Evolutionary conservation across 2,888 invertebrate genomes (phyloP), one percentile per base, ranked within the genome.

Genomic region (Cacoxenus indagator): DNA sequence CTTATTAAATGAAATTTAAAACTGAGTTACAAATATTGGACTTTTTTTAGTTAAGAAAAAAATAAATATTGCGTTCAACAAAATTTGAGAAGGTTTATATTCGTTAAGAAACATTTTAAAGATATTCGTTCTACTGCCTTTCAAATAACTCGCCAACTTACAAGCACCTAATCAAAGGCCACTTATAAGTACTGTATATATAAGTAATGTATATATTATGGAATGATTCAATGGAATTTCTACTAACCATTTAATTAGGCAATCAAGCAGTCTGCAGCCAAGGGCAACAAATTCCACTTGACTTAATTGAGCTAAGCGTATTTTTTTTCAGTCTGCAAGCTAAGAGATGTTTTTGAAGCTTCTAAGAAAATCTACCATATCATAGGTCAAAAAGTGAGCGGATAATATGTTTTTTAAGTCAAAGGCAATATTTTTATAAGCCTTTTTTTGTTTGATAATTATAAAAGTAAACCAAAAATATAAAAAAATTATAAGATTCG

Each of bases 401-500:
- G 68, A 65, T 70, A n/a, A n/a, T 57, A 45, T 59, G 22, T 48
- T 46, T 51, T 27, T 55, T 24, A 37, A 37, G 37, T 14, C 37
- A 27, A 55, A 55, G 9, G 24, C n/a, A 55, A 27, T 22, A 11
- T 24, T 24, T 55, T 24, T 27, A 24, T 26, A 45, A 14, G 19
- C 29, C 11, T 27, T 48, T 27, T 27, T 29, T 61, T 46, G 75
- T n/a, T 14, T 62, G 55, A 55, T 14, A 37, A n/a, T 19, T 19
- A 17, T 17, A 14, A 29, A 22, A 14, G 6, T 5, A 1, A 29
- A 61, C 31, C 29, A 61, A 22, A 61, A 61, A 14, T 14, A 61
- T 5, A 2, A 59, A 59, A 31, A 59, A 31, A 31, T 11, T 2
- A 19, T 17, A 70, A 70, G 68, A 72, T 72, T 72, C 74, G 70